phyloP scores from a whole-genome alignment of 1,140 invertebrate genomes.

The Drosophila athabasca region DNA sequence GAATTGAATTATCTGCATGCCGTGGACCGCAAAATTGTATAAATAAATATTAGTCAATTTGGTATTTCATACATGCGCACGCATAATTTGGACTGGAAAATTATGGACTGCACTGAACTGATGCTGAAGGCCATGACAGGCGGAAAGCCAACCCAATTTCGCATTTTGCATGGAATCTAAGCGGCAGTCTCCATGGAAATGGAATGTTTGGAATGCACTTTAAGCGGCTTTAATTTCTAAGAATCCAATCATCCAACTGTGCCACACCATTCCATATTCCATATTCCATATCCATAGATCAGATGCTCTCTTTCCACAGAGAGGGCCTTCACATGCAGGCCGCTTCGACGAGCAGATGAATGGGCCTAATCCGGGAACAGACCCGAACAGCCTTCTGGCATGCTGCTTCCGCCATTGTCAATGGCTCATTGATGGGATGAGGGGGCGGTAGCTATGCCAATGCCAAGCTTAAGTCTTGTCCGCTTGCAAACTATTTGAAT shows the following conservation, averaged over 20 bases:
- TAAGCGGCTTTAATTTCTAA: constrained; percentile 38
- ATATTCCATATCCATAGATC: neutral
- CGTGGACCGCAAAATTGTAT: constrained; percentile 71
- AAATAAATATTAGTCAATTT: constrained; percentile 75
- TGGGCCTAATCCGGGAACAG: neutral
- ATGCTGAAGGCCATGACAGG: too few species aligned
- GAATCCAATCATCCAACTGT: neutral
- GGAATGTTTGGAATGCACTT: constrained; percentile 8
- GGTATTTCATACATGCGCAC: constrained; percentile 53
- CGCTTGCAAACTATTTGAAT: constrained; percentile 52
- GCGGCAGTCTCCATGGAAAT: neutral
- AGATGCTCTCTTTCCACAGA: neutral
- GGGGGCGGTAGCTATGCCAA: neutral
- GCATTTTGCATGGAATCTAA: constrained; percentile 7
- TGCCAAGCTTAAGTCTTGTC: constrained; percentile 19
- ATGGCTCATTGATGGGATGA: constrained; percentile 20
- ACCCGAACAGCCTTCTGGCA: neutral
- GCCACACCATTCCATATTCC: neutral
- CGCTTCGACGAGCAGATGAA: neutral
- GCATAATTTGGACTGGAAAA: constrained; percentile 47
- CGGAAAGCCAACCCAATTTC: too few species aligned
- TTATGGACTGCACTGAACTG: too few species aligned
- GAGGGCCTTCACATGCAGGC: neutral
- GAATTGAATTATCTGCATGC: constrained; percentile 71
- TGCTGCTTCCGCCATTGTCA: constrained; percentile 25